Percentiles rank a stretch among this genome's conserved stretches.
Conservation (phyloP, 1,140 invertebrate genomes). For the Calephelis virginiensis region DNA sequence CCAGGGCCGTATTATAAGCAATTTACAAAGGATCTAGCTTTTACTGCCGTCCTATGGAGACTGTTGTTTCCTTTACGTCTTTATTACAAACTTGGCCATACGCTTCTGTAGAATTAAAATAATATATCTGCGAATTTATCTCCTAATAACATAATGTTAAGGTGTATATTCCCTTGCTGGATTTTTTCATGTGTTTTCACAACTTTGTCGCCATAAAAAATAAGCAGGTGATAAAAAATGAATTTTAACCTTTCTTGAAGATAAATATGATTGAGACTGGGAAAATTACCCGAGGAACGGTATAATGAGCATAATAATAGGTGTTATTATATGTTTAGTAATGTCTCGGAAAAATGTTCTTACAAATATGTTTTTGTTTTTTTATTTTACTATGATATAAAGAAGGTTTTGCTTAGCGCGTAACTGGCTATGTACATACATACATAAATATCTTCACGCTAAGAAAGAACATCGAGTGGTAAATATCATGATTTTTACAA, state of each 20-base stretch:
- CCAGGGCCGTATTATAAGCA: constrained; percentile 1
- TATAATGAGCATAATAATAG: constrained; percentile 6
- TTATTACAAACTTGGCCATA: constrained; percentile 4
- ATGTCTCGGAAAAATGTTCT: background rate
- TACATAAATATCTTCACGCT: no score
- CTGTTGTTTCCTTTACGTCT: constrained; percentile 6
- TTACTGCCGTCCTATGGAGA: constrained; percentile 10
- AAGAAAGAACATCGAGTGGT: no score
- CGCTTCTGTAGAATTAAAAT: background rate
- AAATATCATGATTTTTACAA: no score
- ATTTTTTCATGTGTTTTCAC: background rate
- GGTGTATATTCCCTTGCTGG: background rate
- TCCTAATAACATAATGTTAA: background rate
- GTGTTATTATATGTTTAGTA: background rate
- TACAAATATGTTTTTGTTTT: background rate
- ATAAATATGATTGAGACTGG: background rate
- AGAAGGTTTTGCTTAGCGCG: no score
- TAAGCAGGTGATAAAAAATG: constrained; percentile 12
- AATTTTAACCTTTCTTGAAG: constrained; percentile 15
- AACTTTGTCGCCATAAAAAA: constrained; percentile 3
- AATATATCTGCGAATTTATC: background rate
- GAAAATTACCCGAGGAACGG: constrained; percentile 1
- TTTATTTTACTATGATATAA: no score
- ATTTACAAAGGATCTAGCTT: constrained; percentile 10
- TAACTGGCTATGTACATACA: no score